These are phyloP conservation scores for Crotalus tigris DNA, from an alignment of 2,113 vertebrate genomes.

Conservation along the genomic window DNA sequence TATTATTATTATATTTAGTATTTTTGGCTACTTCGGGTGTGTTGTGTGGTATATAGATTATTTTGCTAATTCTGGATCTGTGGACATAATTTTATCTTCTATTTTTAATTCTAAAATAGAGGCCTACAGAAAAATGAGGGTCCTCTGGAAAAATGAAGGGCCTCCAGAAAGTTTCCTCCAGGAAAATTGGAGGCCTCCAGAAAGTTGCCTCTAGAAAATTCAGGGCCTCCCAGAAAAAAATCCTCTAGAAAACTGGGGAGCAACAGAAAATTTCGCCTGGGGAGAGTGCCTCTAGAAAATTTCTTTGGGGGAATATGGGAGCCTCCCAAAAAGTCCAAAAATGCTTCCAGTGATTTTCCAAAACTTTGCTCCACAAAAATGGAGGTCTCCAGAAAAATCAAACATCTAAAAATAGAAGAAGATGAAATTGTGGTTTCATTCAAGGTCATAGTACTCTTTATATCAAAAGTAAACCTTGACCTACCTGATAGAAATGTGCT, in stretches of 20 bases:
- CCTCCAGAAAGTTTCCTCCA: not conserved
- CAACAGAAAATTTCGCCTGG: not conserved
- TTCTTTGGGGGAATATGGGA: not conserved
- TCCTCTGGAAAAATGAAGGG: not conserved
- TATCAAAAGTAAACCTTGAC: not conserved
- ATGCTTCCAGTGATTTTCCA: not conserved
- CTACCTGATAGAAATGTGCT: not conserved
- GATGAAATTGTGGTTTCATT: not conserved
- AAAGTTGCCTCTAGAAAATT: not conserved
- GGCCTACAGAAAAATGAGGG: not conserved
- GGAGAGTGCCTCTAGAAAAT: not conserved
- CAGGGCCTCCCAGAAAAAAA: not conserved
- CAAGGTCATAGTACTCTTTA: not conserved
- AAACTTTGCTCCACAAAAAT: not conserved
- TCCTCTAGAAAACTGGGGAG: not conserved
- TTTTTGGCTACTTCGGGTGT: not conserved
- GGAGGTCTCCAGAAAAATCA: not conserved
- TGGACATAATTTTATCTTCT: not conserved
- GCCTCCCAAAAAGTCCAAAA: not conserved
- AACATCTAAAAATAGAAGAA: not conserved
- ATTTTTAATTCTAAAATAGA: not conserved
- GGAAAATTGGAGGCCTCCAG: not conserved
- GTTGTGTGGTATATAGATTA: not conserved
- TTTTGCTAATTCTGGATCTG: not conserved
- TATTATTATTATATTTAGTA: no score